Conservation (phyloP, 2,113 vertebrate genomes). For the Callopanchax toddi region DNA sequence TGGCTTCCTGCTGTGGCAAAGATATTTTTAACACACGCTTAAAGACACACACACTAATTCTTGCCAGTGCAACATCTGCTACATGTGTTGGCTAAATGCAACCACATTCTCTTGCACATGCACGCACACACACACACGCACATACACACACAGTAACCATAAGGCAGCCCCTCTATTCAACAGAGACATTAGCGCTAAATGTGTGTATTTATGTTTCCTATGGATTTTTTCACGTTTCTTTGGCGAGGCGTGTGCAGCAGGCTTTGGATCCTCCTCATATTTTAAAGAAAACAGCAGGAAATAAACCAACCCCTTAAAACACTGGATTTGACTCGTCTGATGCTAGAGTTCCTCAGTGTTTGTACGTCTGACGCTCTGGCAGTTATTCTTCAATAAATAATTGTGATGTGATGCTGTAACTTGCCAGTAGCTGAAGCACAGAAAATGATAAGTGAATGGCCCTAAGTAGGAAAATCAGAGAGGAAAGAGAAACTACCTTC, state of each 20-base stretch:
- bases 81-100: constrained; percentile 52
- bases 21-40: constrained; percentile 75
- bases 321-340: background rate
- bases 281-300: constrained; percentile 6
- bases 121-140: constrained; percentile 18
- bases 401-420: constrained; percentile 21
- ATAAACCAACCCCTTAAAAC: background rate
- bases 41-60: constrained; percentile 59
- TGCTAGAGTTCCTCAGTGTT: background rate
- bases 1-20: constrained; percentile 77
- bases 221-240: constrained; percentile 27
- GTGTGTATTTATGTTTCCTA: constrained; percentile 43
- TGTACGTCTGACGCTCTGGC: constrained; percentile 16
- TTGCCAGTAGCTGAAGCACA: constrained; percentile 10
- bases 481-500: constrained; percentile 19
- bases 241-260: constrained; percentile 26
- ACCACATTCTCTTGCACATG: constrained; percentile 23
- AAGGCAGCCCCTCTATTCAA: constrained; percentile 66
- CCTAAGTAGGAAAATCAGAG: constrained; percentile 21
- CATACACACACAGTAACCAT: constrained; percentile 26
- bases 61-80: constrained; percentile 70
- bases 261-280: constrained; percentile 18
- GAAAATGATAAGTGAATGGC: constrained; percentile 24
- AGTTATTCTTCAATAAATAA: constrained; percentile 25
- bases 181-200: constrained; percentile 67